Base-by-base conservation (phyloP, 2,888 invertebrate genomes). In the Sminthurinus aureus region DNA sequence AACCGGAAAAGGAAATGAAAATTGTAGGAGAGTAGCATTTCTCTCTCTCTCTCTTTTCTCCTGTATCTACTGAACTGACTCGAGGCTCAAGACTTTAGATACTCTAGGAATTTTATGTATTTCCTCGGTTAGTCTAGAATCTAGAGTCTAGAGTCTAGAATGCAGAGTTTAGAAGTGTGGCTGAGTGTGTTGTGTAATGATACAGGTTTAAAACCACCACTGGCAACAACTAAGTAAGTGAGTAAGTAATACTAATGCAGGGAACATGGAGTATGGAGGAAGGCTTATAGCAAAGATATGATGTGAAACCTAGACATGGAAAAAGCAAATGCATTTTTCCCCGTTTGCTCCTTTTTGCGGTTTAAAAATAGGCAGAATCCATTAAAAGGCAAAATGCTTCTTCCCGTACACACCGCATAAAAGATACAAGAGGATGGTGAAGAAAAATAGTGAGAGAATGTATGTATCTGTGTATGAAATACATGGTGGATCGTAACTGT, bases 1-100 rank as follows among this genome's bases (percentile, higher is more conserved):
- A 77, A 88, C 87, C 86, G 88, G 88, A 88, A 87, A 87, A 86
- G 88, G 88, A 88, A 88, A 87, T 88, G 87, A 87, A 87, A 88
- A 87, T 88, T 87, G 87, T 85, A 85, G 11, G 51, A 52, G 84
- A 84, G n/a, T 38, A 12, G n/a, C n/a, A 12, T 2, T 18, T n/a
- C 71, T 71, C 71, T 26, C 71, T 71, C 71, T 71, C 24, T 26
- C 26, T 71, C 71, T 20, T 26, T 15, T 71, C 71, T 20, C 24
- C 13, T 81, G 71, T 71, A 71, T 22, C 11, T n/a, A 69, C 20
- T 69, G 13, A 69, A 11, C n/a, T 67, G 20, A 13, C n/a, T 67
- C n/a, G 51, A 51, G 52, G 64, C 38, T 38, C 6, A 6, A 38
- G 38, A 38, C 38, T 38, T 38, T 1, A 38, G 38, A 38, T 38